These are phyloP conservation scores for Podarcis muralis DNA, from an alignment of 2,113 vertebrate species.

Conservation along the genomic window DNA sequence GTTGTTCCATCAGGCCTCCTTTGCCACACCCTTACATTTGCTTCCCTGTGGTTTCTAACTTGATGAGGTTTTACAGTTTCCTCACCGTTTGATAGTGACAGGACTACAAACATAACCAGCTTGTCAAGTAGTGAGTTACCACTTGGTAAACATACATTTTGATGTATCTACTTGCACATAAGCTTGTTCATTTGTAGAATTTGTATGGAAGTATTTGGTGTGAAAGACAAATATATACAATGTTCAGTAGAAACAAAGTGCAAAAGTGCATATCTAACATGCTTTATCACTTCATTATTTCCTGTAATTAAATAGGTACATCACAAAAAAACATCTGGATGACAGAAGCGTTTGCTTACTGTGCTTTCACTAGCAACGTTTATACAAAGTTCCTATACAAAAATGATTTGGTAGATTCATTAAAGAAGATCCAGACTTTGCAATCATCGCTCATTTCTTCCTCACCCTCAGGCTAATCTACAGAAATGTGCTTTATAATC, in stretches of 20 bases:
- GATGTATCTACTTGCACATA: not conserved
- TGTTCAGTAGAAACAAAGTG: not conserved
- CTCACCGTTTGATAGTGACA: too few species aligned
- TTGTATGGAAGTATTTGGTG: not conserved
- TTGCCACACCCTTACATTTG: too few species aligned
- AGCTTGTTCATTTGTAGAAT: not conserved
- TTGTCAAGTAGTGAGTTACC: too few species aligned
- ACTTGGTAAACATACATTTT: too few species aligned
- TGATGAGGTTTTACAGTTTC: too few species aligned
- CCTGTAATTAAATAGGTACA: constrained; percentile 17
- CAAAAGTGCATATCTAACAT: not conserved
- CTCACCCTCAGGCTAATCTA: not conserved
- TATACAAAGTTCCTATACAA: not conserved
- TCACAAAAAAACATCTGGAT: not conserved
- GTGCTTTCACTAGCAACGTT: not conserved
- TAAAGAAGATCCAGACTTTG: not conserved
- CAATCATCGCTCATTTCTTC: not conserved
- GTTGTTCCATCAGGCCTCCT: too few species aligned
- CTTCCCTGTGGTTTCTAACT: too few species aligned
- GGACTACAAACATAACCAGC: too few species aligned
- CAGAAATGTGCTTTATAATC: not conserved
- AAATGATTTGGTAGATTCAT: not conserved
- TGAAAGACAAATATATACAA: not conserved
- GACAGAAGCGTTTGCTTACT: not conserved
- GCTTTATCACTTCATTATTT: constrained; percentile 13